Evolutionary conservation across 2,888 invertebrate species (phyloP), one percentile per base, ranked within the genome.

Genomic region (Alcis repandata): DNA sequence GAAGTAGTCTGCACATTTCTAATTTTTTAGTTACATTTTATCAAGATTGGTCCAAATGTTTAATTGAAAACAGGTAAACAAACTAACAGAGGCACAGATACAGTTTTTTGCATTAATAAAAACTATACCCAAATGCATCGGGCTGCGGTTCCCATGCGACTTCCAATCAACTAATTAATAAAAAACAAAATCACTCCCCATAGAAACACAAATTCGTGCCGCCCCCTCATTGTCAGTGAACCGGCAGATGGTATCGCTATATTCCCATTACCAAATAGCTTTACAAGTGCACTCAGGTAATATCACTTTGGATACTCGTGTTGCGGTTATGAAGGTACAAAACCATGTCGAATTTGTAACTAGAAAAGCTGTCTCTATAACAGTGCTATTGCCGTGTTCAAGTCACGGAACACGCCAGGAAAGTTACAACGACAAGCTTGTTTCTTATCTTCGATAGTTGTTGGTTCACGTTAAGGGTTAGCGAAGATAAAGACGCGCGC

Each of bases 151-250:
- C 33, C 33, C 49, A 11, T 15, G 6, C 17, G 11, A 49, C 33
- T 17, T 49, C 49, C 33, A 49, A 49, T 49, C 49, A 32, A 49
- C 49, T 49, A 49, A 49, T 32, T 49, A 33, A 49, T 17, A 11
- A 6, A 49, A 15, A 49, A 32, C 20, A 22, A 53, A 64, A 60
- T 60, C 45, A 56, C 51, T 60, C 65, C 65, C 56, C 33, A 20
- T 20, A 22, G 51, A 2, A 40, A 59, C 38, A 51, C 20, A 45
- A 41, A 65, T 41, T 46, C 36, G 45, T 53, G 33, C 36, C 38
- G 49, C 45, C 15, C 41, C 43, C 19, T 36, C 45, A 17, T 57
- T 3, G 20, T 22, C 10, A 48, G 32, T 49, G 22, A 32, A 48
- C 33, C 11, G 20, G 45, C 41, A 49, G 59, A 56, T 59, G 43